phyloP scores from a whole-genome alignment of 2,113 vertebrate genomes.

The Eulacestoma nigropectus region DNA sequence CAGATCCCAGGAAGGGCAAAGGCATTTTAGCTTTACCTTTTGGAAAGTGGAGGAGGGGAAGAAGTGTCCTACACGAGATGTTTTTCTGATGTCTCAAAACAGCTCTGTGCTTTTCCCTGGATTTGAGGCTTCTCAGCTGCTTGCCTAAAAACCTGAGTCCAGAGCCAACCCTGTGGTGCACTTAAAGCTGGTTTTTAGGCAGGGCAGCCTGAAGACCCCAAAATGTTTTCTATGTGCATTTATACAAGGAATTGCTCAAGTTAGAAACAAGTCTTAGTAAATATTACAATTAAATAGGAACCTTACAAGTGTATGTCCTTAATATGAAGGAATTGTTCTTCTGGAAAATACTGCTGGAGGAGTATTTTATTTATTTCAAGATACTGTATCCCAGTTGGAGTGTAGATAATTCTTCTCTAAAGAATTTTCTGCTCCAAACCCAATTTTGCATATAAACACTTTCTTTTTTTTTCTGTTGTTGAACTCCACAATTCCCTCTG shows the following conservation, averaged over 20 bases:
- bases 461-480: rapidly evolving
- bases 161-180: not conserved
- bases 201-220: not conserved
- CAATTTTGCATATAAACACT: not conserved
- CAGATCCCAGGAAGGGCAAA: not conserved
- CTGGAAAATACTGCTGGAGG: not conserved
- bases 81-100: not conserved
- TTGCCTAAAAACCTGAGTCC: not conserved
- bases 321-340: not conserved
- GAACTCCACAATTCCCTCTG: not conserved
- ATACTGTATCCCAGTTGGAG: not conserved
- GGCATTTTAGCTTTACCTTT: not conserved
- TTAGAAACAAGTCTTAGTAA: not conserved
- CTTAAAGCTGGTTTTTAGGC: not conserved
- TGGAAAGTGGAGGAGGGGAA: not conserved
- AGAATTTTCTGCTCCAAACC: not conserved
- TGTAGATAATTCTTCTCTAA: not conserved
- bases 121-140: not conserved
- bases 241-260: not conserved
- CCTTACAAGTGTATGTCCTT: not conserved
- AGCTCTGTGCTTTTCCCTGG: not conserved
- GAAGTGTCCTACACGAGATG: not conserved
- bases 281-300: not conserved
- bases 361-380: not conserved
- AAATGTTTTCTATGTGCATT: rapidly evolving